Evolutionary conservation across 1,140 invertebrate genomes (phyloP), one percentile per base, ranked within the genome.

Genomic region (Solenopsis fugax): DNA sequence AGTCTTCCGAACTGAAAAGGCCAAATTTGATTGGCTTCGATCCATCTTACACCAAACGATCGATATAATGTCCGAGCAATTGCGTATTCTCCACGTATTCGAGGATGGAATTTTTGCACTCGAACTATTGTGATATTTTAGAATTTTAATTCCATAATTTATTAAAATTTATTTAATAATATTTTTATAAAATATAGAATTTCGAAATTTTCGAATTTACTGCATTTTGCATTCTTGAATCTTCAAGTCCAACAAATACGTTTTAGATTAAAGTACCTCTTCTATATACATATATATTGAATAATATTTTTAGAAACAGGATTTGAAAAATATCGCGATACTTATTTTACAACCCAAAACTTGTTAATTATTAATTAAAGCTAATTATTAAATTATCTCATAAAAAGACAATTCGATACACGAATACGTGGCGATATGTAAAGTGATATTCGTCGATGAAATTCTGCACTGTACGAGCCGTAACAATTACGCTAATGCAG

Each of bases 401-500:
- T 73, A 60, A 7, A 18, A 75, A 6, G 9, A 60, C 24, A 60
- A 75, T 81, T 84, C 54, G 24, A 34, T 10, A 54, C 50, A 80
- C 48, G 24, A 84, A 73, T 60, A 73, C 54, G 69, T 84, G 69
- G 24, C 54, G 80, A 84, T 84, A 84, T 84, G 80, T 75, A 84
- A 84, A 84, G 69, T 84, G 54, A 84, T 84, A 84, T 84, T 76
- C 77, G 86, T 41, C 87, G 37, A 58, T 81, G 87, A 87, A 88
- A 86, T 89, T 86, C 34, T 71, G 65, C 65, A 80, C 69, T 72
- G 54, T 67, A 76, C 64, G 45, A 85, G 88, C 86, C 88, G 80
- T 86, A 89, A 89, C 62, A 48, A 73, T 85, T 85, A 81, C 85
- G 87, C 73, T 78, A 80, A 87, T 84, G 88, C 78, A 77, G 82